Conservation (phyloP, 2,113 vertebrate species). For the Entomyzon cyanotis region DNA sequence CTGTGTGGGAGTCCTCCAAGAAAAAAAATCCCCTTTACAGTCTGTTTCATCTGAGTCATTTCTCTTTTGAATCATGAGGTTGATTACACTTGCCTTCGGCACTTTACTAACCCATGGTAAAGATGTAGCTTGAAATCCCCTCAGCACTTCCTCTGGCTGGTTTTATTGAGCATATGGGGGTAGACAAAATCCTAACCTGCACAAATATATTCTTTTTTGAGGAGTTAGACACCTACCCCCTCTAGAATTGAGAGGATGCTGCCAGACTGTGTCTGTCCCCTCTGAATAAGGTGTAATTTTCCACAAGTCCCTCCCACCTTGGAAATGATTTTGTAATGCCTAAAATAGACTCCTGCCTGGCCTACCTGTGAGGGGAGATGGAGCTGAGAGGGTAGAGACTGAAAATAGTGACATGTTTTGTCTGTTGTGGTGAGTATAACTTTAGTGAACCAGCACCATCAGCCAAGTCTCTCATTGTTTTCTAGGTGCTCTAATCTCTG, state of each 20-base stretch:
- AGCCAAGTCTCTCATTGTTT: background rate
- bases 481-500: background rate
- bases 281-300: background rate
- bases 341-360: background rate
- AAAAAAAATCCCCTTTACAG: conserved; percentile 1
- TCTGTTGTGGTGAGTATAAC: background rate
- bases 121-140: conserved; percentile 16
- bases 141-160: background rate
- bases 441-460: background rate
- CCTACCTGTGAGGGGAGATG: background rate
- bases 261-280: background rate
- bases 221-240: background rate
- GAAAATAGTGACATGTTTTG: background rate
- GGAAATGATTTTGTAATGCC: background rate
- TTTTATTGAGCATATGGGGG: background rate
- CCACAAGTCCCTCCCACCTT: background rate
- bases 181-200: background rate
- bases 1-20: background rate
- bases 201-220: background rate
- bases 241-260: background rate
- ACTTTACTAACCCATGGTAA: background rate
- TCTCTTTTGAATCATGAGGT: conserved; percentile 17
- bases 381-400: background rate
- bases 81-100: background rate
- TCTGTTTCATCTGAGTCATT: conserved; percentile 17